phyloP scores from a whole-genome alignment of 2,888 invertebrate genomes.

The Lumbricus terrestris region DNA sequence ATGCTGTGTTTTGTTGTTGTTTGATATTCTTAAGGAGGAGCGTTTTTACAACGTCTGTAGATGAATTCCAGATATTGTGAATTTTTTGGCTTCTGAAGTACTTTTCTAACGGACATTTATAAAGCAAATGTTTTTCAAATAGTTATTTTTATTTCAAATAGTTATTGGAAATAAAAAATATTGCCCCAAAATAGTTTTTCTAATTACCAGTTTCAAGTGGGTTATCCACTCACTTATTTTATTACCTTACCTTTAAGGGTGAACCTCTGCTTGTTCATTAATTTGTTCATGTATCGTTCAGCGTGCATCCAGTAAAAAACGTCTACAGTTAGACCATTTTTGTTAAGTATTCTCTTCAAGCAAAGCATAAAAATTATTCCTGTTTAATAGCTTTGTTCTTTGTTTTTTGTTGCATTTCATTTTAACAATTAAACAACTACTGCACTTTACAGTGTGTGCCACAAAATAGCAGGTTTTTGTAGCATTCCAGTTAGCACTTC shows the following conservation, averaged over 20 bases:
- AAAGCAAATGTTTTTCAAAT: no score
- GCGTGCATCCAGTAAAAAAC: neutral
- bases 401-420: neutral
- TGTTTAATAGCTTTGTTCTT: neutral
- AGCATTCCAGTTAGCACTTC: no score
- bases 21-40: neutral
- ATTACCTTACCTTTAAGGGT: neutral
- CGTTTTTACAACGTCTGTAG: neutral
- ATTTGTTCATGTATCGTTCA: neutral
- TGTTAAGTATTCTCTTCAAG: neutral
- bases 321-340: neutral
- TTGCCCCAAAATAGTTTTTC: neutral
- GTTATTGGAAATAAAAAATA: no score
- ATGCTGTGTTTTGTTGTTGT: neutral
- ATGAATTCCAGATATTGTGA: neutral
- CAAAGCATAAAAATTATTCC: neutral
- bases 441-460: no score
- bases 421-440: neutral
- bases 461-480: no score
- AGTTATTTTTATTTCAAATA: no score
- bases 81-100: neutral
- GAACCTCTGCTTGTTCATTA: neutral
- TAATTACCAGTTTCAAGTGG: neutral
- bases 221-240: neutral
- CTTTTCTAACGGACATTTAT: no score